phyloP scores from a whole-genome alignment of 2,113 vertebrate genomes.

The Paedocypris sp. region DNA sequence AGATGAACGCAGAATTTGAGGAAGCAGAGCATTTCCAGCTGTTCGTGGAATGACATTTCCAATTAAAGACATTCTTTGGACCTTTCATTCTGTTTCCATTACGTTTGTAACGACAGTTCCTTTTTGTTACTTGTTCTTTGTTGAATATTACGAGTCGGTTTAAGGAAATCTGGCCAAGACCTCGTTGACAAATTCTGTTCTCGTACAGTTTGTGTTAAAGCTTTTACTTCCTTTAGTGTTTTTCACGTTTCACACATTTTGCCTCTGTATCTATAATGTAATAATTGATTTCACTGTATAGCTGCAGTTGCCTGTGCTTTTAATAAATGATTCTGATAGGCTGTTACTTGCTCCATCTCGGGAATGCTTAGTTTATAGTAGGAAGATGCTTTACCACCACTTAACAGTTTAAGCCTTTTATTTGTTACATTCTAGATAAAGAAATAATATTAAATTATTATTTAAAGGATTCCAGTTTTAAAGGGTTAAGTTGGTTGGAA shows the following conservation, averaged over 20 bases:
- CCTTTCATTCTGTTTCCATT: not conserved
- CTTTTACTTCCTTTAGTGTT: not conserved
- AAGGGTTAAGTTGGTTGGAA: too few relatives aligned
- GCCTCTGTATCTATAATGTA: not conserved
- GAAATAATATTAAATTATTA: too few relatives aligned
- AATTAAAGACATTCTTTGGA: not conserved
- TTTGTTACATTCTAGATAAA: not conserved
- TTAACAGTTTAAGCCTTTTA: too few relatives aligned
- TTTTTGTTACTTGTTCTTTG: not conserved
- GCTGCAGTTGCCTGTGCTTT: not conserved
- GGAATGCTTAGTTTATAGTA: not conserved
- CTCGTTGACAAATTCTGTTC: too few relatives aligned
- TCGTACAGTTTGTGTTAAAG: too few relatives aligned
- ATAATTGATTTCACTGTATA: not conserved
- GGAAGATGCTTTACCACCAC: not conserved
- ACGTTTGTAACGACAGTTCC: not conserved
- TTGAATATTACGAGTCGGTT: too few relatives aligned
- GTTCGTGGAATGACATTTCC: constrained; percentile 63
- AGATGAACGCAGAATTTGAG: constrained; percentile 80
- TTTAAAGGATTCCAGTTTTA: not conserved
- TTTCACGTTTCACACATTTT: not conserved
- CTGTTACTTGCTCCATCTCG: not conserved
- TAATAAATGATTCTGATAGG: not conserved
- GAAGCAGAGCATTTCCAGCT: constrained; percentile 76
- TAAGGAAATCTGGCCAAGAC: too few relatives aligned